phyloP scores from a whole-genome alignment of 2,113 vertebrate species.

The Opisthocomus hoazin region DNA sequence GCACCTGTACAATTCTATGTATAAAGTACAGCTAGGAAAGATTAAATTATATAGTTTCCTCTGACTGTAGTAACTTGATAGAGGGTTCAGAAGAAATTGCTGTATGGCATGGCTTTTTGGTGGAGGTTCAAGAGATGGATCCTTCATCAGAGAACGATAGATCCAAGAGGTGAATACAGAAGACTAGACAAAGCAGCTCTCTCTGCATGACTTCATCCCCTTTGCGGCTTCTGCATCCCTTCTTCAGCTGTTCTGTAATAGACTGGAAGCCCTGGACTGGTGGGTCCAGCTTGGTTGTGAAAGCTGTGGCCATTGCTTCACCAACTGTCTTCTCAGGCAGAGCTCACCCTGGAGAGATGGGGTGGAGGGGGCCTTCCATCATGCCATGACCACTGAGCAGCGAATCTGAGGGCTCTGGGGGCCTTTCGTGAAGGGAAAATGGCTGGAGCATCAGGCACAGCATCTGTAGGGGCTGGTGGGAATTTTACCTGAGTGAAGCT shows the following conservation, averaged over 20 bases:
- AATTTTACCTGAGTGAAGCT: not conserved
- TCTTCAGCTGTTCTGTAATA: not conserved
- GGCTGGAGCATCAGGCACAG: not conserved
- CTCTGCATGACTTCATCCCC: not conserved
- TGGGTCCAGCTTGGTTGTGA: not conserved
- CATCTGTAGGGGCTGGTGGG: not conserved
- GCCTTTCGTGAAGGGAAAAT: rapidly evolving
- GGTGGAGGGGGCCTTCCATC: not conserved
- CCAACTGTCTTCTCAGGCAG: not conserved
- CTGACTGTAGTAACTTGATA: not conserved
- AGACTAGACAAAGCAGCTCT: not conserved
- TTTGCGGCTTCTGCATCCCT: not conserved
- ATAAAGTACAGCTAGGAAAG: not conserved
- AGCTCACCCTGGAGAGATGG: not conserved
- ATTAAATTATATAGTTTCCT: not conserved
- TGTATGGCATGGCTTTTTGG: not conserved
- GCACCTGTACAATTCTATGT: not conserved
- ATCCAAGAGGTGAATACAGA: not conserved
- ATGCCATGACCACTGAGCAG: not conserved
- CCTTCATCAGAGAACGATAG: not conserved
- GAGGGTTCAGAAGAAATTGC: not conserved
- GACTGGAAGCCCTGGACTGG: not conserved
- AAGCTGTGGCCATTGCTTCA: not conserved
- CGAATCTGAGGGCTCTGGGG: not conserved
- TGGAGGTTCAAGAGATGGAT: not conserved